These are phyloP conservation scores for Onychorhynchus coronatus DNA, from an alignment of 2,113 vertebrate species.

Conservation along the genomic window DNA sequence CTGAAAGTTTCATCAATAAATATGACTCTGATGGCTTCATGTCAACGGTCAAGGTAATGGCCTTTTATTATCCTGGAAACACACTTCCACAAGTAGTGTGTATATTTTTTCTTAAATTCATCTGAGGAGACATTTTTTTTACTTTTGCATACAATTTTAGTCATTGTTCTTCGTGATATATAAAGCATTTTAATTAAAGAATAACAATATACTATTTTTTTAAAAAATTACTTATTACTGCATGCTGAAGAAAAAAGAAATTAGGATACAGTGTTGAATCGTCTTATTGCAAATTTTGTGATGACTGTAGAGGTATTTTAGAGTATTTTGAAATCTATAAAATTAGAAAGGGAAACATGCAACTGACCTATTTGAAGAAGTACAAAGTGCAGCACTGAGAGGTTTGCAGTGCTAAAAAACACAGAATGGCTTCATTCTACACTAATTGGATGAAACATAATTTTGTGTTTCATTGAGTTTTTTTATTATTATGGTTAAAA, in stretches of 20 bases:
- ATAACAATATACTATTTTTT: background rate
- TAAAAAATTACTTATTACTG: background rate
- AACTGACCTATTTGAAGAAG: background rate
- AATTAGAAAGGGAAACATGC: background rate
- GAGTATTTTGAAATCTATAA: background rate
- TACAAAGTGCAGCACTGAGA: background rate
- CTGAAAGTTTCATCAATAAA: constrained; percentile 99
- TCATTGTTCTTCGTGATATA: background rate
- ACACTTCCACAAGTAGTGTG: background rate
- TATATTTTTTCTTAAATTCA: constrained; percentile 27
- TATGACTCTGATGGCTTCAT: constrained; percentile 97
- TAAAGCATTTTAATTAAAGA: background rate
- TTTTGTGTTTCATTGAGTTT: background rate
- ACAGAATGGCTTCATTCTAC: background rate
- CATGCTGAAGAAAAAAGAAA: background rate
- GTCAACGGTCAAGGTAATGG: constrained; percentile 97
- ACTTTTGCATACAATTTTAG: constrained; percentile 15
- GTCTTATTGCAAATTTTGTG: background rate
- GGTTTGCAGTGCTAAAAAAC: background rate
- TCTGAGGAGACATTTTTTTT: background rate
- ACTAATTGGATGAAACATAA: background rate
- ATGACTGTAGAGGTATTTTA: background rate
- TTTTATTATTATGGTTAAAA: background rate
- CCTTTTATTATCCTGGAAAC: constrained; percentile 89
- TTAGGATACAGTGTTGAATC: background rate